Evolutionary conservation across 2,888 invertebrate genomes (phyloP), one percentile per base, ranked within the genome.

Genomic region (Parnassius orleans): DNA sequence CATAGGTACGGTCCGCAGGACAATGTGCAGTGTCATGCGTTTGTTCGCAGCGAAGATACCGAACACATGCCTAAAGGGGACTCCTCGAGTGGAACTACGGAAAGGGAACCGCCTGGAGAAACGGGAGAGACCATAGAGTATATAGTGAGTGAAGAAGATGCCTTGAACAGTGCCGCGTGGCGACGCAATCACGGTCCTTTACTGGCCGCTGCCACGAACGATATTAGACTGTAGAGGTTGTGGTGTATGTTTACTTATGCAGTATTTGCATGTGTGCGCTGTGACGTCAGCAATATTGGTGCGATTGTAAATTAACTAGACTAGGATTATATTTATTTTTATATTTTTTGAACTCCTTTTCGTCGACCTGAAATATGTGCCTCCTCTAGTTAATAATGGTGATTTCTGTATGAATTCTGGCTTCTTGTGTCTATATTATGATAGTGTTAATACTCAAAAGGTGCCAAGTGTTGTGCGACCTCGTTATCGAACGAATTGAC

Each of bases 391-490:
- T 76, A 68, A 76, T 82, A 83, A 81, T 74, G 66, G 75, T 79
- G 75, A 73, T 72, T 72, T 70, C 72, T 71, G 74, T 73, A 72
- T 69, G 79, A 78, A 77, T 78, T 76, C 75, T 74, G 78, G 67
- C 70, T 77, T 74, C 73, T 33, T 33, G 33, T 79, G 77, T 75
- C 73, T 76, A 73, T 79, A 75, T 74, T 9, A 73, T 72, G 70
- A 78, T 83, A 80, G 84, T 78, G 79, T 86, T 79, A 89, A 89
- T 88, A 89, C 89, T 88, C 88, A 89, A 79, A 84, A 82, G 85
- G 87, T 86, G 86, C 80, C 82, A 80, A 82, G 79, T 72, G 73
- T 77, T 75, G 81, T 80, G 80, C 79, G 80, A 75, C 72, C 75
- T 71, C 72, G 73, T 73, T 70, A 52, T 44, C 55, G 54, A 65